Percentiles rank a stretch among this genome's conserved stretches.
These are phyloP conservation scores for Eulemur albifrons DNA, from an alignment of 2,797 vertebrate species.

Conservation along the genomic window DNA sequence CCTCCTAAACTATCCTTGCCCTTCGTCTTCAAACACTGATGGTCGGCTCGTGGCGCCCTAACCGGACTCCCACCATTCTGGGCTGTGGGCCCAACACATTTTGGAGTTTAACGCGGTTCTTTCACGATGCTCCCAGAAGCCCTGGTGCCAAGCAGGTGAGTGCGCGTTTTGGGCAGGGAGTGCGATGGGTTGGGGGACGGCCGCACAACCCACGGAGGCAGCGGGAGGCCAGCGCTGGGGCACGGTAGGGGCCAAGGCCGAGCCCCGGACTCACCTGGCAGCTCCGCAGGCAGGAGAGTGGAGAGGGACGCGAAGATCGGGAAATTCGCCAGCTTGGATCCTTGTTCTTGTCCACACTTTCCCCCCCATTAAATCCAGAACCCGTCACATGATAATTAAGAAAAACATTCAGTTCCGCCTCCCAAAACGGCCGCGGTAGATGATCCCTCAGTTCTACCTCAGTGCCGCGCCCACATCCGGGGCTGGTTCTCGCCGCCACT, in stretches of 20 bases:
- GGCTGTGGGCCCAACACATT: not conserved
- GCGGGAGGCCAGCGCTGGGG: not conserved
- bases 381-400: constrained; percentile 69
- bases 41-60: not conserved
- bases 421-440: not conserved
- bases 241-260: not conserved
- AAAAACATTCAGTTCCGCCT: constrained; percentile 40
- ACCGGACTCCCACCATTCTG: not conserved
- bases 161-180: not conserved
- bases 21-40: not conserved
- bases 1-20: not conserved
- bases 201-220: not conserved
- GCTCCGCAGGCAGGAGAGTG: not conserved
- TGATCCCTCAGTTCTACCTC: not conserved
- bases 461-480: constrained; percentile 72
- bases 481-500: not conserved
- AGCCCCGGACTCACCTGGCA: constrained; percentile 66
- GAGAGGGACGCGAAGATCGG: constrained; percentile 3
- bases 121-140: not conserved
- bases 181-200: not conserved
- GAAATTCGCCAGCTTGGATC: constrained; percentile 58
- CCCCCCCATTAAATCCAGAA: constrained; percentile 68
- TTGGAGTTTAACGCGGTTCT: not conserved
- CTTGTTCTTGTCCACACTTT: constrained; percentile 54
- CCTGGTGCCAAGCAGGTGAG: not conserved